phyloP scores from a whole-genome alignment of 2,888 invertebrate genomes.

The Athalia cordata region DNA sequence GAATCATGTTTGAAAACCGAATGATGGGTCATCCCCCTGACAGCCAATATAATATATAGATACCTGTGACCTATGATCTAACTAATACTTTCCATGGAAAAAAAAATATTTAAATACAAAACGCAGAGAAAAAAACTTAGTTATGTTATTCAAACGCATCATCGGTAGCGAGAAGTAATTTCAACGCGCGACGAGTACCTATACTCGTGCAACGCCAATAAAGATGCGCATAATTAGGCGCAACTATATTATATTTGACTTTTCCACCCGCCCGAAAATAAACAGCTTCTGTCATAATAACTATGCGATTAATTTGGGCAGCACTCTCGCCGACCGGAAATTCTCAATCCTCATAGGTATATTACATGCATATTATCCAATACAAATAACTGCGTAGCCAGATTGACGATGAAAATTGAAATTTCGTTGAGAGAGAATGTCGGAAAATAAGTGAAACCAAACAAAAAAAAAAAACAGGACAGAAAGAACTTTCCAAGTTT shows the following conservation, averaged over 20 bases:
- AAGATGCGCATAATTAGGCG: constrained; percentile 54
- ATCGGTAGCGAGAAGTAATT: constrained; percentile 36
- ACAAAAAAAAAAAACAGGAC: no score
- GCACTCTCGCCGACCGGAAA: neutral
- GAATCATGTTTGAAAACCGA: no score
- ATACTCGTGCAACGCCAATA: constrained; percentile 46
- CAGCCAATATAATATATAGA: no score
- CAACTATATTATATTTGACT: constrained; percentile 52
- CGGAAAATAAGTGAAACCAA: no score
- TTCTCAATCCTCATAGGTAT: neutral
- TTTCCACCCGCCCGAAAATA: constrained; percentile 27
- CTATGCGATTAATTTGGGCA: neutral
- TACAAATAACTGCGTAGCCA: neutral
- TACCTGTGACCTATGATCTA: no score
- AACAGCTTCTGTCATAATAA: constrained; percentile 3
- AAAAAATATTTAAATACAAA: no score
- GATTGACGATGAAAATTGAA: no score
- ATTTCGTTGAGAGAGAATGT: no score
- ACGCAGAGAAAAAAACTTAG: no score
- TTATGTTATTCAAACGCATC: constrained; percentile 54
- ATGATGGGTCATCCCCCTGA: no score
- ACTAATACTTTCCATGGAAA: no score
- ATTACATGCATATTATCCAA: neutral
- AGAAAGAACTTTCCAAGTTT: no score
- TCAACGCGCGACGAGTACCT: constrained; percentile 29